Evolutionary conservation across 2,888 invertebrate species (phyloP).

Genomic region (Terebella lapidaria): DNA sequence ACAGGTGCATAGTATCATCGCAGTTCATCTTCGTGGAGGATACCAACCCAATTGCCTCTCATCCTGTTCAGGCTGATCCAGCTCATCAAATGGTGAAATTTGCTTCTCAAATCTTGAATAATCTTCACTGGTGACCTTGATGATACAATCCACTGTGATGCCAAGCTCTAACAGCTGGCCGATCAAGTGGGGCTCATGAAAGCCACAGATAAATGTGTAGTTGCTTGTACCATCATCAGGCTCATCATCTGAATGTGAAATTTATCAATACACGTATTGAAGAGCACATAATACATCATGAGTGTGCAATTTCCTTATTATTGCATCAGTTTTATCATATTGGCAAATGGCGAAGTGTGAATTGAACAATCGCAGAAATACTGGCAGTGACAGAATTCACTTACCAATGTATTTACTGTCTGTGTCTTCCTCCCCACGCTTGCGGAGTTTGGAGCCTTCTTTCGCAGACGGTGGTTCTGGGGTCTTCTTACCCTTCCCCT

Average conservation of each 20-base stretch:
- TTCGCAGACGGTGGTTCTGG: constrained; percentile 48
- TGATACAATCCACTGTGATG: constrained; percentile 36
- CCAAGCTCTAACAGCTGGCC: constrained; percentile 41
- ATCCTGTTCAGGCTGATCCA: constrained; percentile 31
- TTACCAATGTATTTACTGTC: constrained; percentile 50
- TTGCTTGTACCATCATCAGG: constrained; percentile 52
- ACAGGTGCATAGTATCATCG: too few species aligned
- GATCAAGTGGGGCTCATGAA: constrained; percentile 41
- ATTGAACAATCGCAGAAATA: too few species aligned
- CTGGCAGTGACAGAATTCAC: too few species aligned
- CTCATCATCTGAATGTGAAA: constrained; percentile 52
- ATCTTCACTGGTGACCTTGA: constrained; percentile 35
- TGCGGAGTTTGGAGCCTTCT: constrained; percentile 48
- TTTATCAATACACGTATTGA: too few species aligned
- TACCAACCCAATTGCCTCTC: constrained; percentile 36
- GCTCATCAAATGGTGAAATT: not conserved
- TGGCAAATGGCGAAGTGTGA: too few species aligned
- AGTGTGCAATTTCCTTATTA: too few species aligned
- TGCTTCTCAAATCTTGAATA: constrained; percentile 27
- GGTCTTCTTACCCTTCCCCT: constrained; percentile 48
- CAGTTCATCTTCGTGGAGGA: too few species aligned
- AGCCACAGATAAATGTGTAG: constrained; percentile 48
- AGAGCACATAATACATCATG: too few species aligned
- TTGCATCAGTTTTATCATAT: too few species aligned
- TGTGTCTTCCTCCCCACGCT: constrained; percentile 49